Evolutionary conservation across 2,797 vertebrate species (phyloP).

Genomic region (Menidia menidia): DNA sequence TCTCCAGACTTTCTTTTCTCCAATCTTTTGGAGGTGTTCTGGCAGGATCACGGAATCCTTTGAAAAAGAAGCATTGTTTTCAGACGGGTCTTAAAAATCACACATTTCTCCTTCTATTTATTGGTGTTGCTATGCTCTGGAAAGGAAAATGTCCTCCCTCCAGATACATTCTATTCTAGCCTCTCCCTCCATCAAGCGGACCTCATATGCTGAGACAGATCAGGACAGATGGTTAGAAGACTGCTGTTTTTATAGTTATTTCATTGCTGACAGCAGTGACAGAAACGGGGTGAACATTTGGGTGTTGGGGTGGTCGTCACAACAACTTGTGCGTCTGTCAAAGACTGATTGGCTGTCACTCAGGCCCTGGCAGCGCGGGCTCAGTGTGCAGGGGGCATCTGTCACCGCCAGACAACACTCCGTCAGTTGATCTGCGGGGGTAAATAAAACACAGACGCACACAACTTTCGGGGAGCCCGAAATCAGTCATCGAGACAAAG

Average conservation of each 20-base stretch:
- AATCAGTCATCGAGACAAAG: conserved; percentile 47
- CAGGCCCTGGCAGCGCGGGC: conserved; percentile 44
- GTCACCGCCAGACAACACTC: conserved; percentile 63
- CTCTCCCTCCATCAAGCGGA: conserved; percentile 52
- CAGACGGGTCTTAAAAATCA: neutral
- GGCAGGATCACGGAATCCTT: neutral
- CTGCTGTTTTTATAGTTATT: conserved; percentile 66
- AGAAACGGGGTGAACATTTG: conserved; percentile 44
- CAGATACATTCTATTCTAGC: conserved; percentile 33
- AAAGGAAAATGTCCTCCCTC: conserved; percentile 10
- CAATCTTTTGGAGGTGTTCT: neutral
- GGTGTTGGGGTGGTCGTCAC: conserved; percentile 25
- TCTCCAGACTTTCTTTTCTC: neutral
- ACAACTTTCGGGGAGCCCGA: conserved; percentile 23
- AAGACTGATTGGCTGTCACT: conserved; percentile 59
- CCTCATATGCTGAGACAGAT: conserved; percentile 64
- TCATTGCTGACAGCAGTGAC: conserved; percentile 56
- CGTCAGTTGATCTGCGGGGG: conserved; percentile 56
- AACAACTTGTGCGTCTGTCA: conserved; percentile 54
- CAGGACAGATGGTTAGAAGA: conserved; percentile 60
- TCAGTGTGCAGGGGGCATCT: conserved; percentile 54
- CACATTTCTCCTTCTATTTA: neutral
- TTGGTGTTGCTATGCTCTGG: neutral
- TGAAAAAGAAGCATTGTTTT: neutral
- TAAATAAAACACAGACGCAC: conserved; percentile 59